Conservation (phyloP, 2,113 vertebrate genomes). For the Ascaphus truei region DNA sequence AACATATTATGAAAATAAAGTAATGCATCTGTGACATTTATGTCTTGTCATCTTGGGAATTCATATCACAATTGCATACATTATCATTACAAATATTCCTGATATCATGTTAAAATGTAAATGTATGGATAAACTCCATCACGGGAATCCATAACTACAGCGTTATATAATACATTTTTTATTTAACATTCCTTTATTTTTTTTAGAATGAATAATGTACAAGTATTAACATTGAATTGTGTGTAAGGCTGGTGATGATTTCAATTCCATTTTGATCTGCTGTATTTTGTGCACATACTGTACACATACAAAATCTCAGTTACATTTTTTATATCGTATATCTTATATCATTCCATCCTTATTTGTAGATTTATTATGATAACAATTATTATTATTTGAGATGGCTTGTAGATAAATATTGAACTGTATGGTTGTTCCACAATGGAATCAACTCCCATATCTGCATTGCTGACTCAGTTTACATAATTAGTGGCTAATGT, state of each 20-base stretch:
- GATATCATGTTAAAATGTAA: background rate
- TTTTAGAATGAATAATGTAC: too few species aligned
- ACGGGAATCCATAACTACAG: too few species aligned
- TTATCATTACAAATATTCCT: background rate
- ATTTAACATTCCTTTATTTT: too few species aligned
- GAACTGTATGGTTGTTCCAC: background rate
- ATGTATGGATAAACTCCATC: background rate
- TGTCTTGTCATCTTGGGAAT: background rate
- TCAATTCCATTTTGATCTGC: too few species aligned
- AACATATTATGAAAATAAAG: slow-evolving; percentile 3
- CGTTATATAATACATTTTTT: too few species aligned
- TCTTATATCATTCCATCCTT: too few species aligned
- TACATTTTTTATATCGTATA: too few species aligned
- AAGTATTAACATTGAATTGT: too few species aligned
- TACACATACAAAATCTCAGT: background rate
- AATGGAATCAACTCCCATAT: slow-evolving; percentile 2
- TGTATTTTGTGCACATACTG: too few species aligned
- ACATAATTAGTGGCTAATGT: slow-evolving; percentile 21
- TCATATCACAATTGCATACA: background rate
- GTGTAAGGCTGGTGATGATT: too few species aligned
- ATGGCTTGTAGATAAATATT: background rate
- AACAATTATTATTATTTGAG: too few species aligned
- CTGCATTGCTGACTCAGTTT: background rate
- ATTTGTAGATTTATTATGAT: too few species aligned
- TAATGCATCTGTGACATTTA: slow-evolving; percentile 13